A percentile compares a stretch with the other conserved stretches of the same genome.
phyloP scores from a whole-genome alignment of 2,888 invertebrate species.

The Conops quadrifasciatus region DNA sequence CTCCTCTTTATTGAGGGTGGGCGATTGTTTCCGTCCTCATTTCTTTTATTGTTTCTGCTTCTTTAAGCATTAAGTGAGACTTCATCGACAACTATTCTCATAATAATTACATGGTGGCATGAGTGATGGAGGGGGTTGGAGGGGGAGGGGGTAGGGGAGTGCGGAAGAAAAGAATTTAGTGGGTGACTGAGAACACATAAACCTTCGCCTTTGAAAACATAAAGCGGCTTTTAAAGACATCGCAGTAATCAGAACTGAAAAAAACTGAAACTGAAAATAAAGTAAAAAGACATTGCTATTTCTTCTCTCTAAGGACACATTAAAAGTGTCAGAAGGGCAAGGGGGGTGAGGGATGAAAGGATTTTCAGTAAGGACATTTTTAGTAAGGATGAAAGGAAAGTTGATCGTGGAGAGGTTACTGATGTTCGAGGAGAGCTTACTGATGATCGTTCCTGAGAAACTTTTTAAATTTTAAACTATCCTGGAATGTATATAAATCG shows the following conservation, averaged over 20 bases:
- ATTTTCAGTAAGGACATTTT: no score
- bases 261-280: not conserved
- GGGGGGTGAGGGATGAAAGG: no score
- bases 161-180: not conserved
- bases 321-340: no score
- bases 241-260: not conserved
- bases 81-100: not conserved
- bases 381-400: no score
- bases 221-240: not conserved
- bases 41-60: not conserved
- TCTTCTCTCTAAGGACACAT: not conserved
- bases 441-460: no score
- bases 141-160: not conserved
- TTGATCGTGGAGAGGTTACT: no score
- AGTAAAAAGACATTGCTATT: slow-evolving; percentile 6
- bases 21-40: not conserved
- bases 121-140: not conserved
- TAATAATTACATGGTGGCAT: not conserved
- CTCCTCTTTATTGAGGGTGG: no score
- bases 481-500: no score
- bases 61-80: no score
- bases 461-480: no score
- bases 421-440: no score
- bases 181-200: no score
- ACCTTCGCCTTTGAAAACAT: not conserved